Base-by-base conservation (phyloP, 2,113 vertebrate species). In the Columbina picui region DNA sequence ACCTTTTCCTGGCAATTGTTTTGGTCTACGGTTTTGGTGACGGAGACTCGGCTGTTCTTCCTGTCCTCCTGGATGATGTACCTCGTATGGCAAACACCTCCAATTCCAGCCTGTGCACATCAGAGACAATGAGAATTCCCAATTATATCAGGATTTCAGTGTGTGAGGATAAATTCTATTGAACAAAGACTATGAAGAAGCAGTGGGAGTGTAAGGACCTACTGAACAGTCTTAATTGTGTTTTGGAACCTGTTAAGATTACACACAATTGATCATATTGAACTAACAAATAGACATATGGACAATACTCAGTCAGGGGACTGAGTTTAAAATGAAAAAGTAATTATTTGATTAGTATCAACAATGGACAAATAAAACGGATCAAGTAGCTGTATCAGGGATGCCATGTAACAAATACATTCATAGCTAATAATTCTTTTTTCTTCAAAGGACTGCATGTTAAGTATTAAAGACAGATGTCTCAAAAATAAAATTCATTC, bases 21-120 rank as follows among this genome's bases (percentile, higher is more conserved):
- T 78, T 98, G 87, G 89, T 99, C 98, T 73, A 98, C 98, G 34
- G 98, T 98, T 96, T 98, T 99, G 68, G 97, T 98, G 47, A 98
- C 45, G 57, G 83, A 84, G 49, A 97, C 77, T 25, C 95, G 79
- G 10, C 95, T 80, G 43, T 97, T 97, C 85, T 97, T 98, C 53
- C 34, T 95, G 45, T 98, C 98, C 84, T 99, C 98, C 93, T 95
- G 98, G 94, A 98, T 97, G 85, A 98, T 52, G 8, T 99, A 99
- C 68, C 97, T 97, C 4, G 98, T 98, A 41, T 98, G 98, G 97
- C 99, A 99, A 67, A 99, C 96, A 61, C 99, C 99, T 91, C 98
- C 98, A 96, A 97, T 95, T 94, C 98, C 98, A 61, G 95, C 97
- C 99, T 99, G 84, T 9, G 47, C 38, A 94, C 30, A 77, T 25